Base-by-base conservation (phyloP, 92 coral and sea anemone genomes). In the Ricordea florida region DNA sequence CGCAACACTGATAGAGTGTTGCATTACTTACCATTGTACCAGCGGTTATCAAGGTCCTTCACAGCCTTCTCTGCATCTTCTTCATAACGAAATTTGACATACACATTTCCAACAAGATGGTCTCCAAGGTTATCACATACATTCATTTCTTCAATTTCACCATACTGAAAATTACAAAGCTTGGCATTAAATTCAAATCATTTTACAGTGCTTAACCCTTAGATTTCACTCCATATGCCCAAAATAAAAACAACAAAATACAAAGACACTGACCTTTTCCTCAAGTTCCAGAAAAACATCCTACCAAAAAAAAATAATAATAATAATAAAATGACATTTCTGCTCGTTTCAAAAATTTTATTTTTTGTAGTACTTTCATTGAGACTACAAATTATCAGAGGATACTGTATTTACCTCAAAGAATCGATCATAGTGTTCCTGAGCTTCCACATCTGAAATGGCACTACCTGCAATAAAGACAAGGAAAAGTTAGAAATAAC, bases 41-140 rank as follows among this genome's bases (percentile, higher is more conserved):
- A 94, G 28, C 98, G 84, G 78, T 86, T 92, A 63, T 94, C 92
- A 28, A 94, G 90, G 64, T 85, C 96, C 15, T 83, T 93, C 24
- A 88, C 97, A 46, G 99, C 90, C 70, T 96, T 96, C 65, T 96
- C 99, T 6, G 99, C 99, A 83, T 96, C 99, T 83, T 96, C 99
- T 52, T 96, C 99, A 72, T 93, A 93, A n/a, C 99, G 97, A 49
- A 89, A 96, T 75, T 96, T 96, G 42, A 96, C 97, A 74, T 96
- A 96, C 5, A 96, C 99, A 80, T 96, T 96, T 25, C 99, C 99
- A 5, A 96, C 99, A 18, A 96, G 91, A 40, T 96, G 99, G 50
- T 96, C 99, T 7, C 99, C 99, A 66, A 96, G 99, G 52, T 96
- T 96, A 69, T 96, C 99, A 79, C 99, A 96, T 24, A 96, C 99